Base-by-base conservation (phyloP, 2,888 invertebrate genomes). In the Galerucella calmariensis region DNA sequence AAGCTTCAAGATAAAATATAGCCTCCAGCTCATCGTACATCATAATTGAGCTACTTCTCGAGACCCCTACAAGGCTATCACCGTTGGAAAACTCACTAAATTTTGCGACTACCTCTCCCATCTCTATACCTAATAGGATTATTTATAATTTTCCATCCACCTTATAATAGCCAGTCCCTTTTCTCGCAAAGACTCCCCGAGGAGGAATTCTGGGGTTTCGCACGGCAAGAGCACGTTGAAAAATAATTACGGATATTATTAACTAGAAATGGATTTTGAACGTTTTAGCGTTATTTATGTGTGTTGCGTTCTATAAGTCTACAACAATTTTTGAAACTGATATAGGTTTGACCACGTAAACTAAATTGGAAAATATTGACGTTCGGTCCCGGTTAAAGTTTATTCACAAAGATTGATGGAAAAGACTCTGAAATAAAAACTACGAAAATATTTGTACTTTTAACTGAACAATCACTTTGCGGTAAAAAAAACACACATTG, bases 61-160 rank as follows among this genome's bases (percentile, higher is more conserved):
- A 16, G 16, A 56, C 56, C 56, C 56, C 56, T 56, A 56, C 56
- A 3, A 56, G 20, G 56, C 16, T 56, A 56, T 16, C 20, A 16
- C 20, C 56, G 20, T 16, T 16, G 53, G 53, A 53, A 53, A 53
- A 53, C 5, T 53, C 53, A 48, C 12, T 48, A 48, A 48, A 48
- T 48, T 48, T 48, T 48, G 12, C 48, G 48, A 48, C 48, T 48
- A 48, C 48, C 14, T 56, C 20, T 62, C 41, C 35, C 35, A 62
- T 9, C 27, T 41, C 62, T 62, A 41, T 62, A 16, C 41, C 35
- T 62, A 62, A 62, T 62, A 41, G 41, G 62, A 62, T 62, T 62
- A 62, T 62, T 62, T 41, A 62, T 41, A 35, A 41, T 62, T 62
- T 62, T 62, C 62, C 62, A n/a, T 62, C 62, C 41, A 62, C 62